Evolutionary conservation across 2,113 vertebrate species (phyloP).

Genomic region (Urocynchramus pylzowi): DNA sequence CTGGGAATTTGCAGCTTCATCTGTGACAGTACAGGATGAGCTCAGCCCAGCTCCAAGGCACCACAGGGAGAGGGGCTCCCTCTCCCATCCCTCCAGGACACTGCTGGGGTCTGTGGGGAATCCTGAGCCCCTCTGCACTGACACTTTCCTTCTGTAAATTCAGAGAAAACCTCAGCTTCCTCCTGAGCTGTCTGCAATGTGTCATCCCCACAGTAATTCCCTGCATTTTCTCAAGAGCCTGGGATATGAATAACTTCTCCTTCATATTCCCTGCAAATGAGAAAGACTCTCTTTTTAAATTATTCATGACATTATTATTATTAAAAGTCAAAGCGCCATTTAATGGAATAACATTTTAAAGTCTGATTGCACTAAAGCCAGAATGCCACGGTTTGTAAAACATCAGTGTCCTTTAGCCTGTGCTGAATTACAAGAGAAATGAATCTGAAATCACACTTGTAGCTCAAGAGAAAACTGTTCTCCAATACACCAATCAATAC

Average conservation of each 20-base stretch:
- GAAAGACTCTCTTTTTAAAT: not conserved
- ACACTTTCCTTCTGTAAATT: not conserved
- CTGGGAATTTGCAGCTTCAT: accelerated
- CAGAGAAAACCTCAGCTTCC: not conserved
- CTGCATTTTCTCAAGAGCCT: not conserved
- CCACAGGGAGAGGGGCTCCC: accelerated
- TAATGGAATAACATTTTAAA: conserved; percentile 8
- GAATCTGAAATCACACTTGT: not conserved
- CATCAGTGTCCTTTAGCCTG: not conserved
- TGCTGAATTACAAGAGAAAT: conserved; percentile 25
- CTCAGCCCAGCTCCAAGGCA: not conserved
- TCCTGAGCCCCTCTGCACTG: not conserved
- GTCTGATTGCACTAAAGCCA: not conserved
- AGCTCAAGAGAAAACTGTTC: conserved; percentile 1
- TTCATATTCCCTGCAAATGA: not conserved
- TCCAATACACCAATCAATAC: conserved; percentile 34
- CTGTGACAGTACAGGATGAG: not conserved
- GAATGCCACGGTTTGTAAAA: not conserved
- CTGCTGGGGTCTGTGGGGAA: not conserved
- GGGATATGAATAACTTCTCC: not conserved
- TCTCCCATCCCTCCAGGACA: not conserved
- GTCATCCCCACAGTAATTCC: not conserved
- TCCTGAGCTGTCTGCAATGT: not conserved
- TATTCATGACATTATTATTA: conserved; percentile 34
- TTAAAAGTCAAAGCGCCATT: not conserved